Evolutionary conservation across 2,113 vertebrate species (phyloP).

Genomic region (Sinocyclocheilus maitianheensis): DNA sequence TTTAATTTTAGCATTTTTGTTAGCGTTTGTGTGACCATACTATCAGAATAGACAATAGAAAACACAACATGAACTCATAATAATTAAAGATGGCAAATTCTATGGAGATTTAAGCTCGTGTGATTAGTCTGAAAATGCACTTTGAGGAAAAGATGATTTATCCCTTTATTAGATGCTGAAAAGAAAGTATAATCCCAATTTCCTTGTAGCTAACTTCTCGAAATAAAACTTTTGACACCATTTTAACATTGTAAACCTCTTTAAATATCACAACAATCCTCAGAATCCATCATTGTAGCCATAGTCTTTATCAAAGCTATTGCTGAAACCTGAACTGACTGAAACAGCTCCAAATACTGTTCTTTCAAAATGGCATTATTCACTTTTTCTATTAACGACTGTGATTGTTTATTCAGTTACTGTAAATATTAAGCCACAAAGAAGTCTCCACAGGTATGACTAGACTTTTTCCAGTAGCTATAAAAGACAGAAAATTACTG

Average conservation of each 20-base stretch:
- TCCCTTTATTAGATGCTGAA: neutral
- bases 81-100: neutral
- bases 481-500: neutral
- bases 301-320: neutral
- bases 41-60: neutral
- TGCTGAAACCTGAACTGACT: neutral
- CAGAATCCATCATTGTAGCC: neutral
- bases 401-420: neutral
- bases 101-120: neutral
- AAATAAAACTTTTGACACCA: slow-evolving; percentile 1
- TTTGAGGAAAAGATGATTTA: neutral
- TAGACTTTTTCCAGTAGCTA: neutral
- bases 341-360: neutral
- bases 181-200: neutral
- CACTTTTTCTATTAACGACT: neutral
- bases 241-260: neutral
- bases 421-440: neutral
- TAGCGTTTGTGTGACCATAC: too few species aligned
- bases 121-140: neutral
- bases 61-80: neutral
- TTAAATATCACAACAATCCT: neutral
- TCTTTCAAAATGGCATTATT: neutral
- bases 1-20: neutral
- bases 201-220: neutral
- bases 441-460: neutral